phyloP scores from a whole-genome alignment of 1,140 invertebrate genomes.

The Drosophila guanche region DNA sequence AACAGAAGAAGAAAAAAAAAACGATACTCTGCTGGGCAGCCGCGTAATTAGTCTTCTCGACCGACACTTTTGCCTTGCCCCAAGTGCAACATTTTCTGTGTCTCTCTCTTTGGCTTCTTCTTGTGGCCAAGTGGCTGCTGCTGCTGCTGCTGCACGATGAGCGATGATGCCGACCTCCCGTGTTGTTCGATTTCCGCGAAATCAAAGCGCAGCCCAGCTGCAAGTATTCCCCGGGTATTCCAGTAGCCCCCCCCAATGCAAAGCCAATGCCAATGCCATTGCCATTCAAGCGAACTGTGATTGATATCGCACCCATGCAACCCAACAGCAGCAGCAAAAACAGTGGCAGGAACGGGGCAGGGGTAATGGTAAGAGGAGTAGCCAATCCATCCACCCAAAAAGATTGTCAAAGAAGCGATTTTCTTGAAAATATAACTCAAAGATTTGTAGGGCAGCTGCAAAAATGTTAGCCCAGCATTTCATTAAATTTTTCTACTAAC shows the following conservation, averaged over 20 bases:
- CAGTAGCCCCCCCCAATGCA: conserved; percentile 32
- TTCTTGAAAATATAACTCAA: background rate
- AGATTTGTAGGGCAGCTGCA: too few relatives aligned
- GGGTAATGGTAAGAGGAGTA: conserved; percentile 2
- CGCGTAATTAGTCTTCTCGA: conserved; percentile 78
- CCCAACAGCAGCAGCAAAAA: conserved; percentile 1
- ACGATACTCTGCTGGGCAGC: conserved; percentile 36
- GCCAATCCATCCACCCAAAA: conserved; percentile 1
- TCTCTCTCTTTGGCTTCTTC: too few relatives aligned
- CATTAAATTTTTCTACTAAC: background rate
- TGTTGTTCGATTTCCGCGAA: conserved; percentile 78
- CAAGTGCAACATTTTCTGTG: conserved; percentile 12
- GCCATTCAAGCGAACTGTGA: conserved; percentile 74
- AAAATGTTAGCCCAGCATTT: too few relatives aligned
- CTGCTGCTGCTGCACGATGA: conserved; percentile 54
- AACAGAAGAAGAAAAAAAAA: conserved; percentile 10
- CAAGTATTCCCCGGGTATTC: conserved; percentile 6
- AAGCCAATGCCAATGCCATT: conserved; percentile 46
- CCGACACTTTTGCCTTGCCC: conserved; percentile 60
- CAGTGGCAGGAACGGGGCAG: background rate
- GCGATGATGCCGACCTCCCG: conserved; percentile 78
- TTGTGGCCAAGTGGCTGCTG: conserved; percentile 8
- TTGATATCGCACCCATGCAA: conserved; percentile 60
- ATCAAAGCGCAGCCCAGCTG: conserved; percentile 76
- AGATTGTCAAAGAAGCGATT: background rate